Evolutionary conservation across 2,888 invertebrate species (phyloP), one percentile per base, ranked within the genome.

Genomic region (Nemapogon koenigi): DNA sequence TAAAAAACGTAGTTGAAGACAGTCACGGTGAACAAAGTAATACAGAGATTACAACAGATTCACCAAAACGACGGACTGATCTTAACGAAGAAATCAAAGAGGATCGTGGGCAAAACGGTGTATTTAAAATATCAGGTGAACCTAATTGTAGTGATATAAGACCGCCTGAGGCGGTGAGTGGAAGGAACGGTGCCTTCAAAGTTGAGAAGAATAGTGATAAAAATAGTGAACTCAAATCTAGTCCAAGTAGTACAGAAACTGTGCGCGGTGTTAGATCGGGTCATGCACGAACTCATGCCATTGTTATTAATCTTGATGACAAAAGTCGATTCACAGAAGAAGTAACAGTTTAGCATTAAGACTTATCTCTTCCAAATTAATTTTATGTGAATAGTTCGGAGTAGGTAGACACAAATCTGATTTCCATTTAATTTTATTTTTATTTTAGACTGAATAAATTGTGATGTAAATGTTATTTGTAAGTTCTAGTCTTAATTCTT

Each of bases 251-350:
- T 49, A 57, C 65, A 16, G 76, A 70, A 38, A 66, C 71, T 16
- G 57, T 70, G 7, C 60, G 56, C 43, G 71, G 69, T 40, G 68
- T 76, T 1, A 55, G 70, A 29, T 87, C 88, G 6, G 88, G 87
- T 1, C 88, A 88, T 51, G 86, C 87, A 10, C 79, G 85, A 53
- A 88, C 88, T 43, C 88, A 87, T 52, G 86, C 88, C n/a, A 88
- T 90, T 53, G 86, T 90, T 49, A 88, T 90, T 47, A 90, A 90
- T 64, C 70, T 90, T 51, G 89, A 90, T 57, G 90, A 90, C 65
- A 89, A 89, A 55, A 89, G 86, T 62, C 81, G 89, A 51, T 90
- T 89, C 63, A 89, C 89, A 30, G 90, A 90, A 63, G 90, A 90
- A 64, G 89, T 90, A 45, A 90, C 89, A 35, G 90, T 90, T 51